phyloP scores from a whole-genome alignment of 2,888 invertebrate genomes.

The Ophion obscuratus region DNA sequence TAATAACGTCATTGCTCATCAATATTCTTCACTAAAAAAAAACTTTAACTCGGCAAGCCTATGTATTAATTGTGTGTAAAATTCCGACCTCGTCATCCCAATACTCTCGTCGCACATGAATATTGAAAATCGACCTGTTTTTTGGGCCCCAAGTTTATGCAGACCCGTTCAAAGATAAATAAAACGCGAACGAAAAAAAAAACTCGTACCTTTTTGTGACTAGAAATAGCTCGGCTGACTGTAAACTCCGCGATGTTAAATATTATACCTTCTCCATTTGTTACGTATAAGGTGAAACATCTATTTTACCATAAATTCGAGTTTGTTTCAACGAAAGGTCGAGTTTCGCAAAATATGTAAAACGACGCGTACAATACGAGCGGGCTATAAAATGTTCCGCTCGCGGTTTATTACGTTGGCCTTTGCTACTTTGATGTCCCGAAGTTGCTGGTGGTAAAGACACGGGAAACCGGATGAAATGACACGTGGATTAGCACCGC shows the following conservation, averaged over 20 bases:
- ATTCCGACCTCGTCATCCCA: too few relatives aligned
- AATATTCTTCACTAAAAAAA: too few relatives aligned
- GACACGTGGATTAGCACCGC: neutral
- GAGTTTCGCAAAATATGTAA: neutral
- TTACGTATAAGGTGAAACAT: neutral
- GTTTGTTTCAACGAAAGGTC: constrained; percentile 13
- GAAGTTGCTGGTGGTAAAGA: neutral
- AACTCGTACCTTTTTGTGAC: neutral
- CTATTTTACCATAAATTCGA: neutral
- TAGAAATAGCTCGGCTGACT: neutral
- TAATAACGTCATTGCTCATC: too few relatives aligned
- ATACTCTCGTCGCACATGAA: too few relatives aligned
- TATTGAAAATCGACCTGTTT: too few relatives aligned
- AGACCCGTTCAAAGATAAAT: too few relatives aligned
- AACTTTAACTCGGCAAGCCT: too few relatives aligned
- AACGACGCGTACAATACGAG: neutral
- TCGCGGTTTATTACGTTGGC: constrained; percentile 13
- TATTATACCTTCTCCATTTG: neutral
- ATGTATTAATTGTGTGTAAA: too few relatives aligned
- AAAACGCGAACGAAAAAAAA: neutral
- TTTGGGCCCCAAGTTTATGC: too few relatives aligned
- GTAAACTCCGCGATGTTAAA: neutral
- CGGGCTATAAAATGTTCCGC: constrained; percentile 3
- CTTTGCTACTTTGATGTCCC: neutral
- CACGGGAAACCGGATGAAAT: constrained; percentile 1